A percentile compares a stretch with the other conserved stretches of the same genome.
phyloP scores from a whole-genome alignment of 2,888 invertebrate genomes.

The Celastrina argiolus region DNA sequence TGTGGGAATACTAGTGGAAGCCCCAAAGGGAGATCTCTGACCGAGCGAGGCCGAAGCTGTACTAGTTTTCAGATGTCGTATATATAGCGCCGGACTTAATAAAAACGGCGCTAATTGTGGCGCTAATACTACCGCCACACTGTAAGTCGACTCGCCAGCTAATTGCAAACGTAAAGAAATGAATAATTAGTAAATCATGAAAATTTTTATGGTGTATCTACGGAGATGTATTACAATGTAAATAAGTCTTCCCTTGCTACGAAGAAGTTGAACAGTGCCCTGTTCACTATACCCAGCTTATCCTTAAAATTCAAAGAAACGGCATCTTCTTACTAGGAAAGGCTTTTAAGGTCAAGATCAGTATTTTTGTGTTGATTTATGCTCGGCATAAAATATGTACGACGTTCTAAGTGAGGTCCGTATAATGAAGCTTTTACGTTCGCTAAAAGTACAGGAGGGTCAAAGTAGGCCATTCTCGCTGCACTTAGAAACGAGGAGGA shows the following conservation, averaged over 20 bases:
- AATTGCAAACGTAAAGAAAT: too few relatives aligned
- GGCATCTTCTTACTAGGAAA: background rate
- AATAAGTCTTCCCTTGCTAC: background rate
- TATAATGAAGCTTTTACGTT: slow-evolving; percentile 7
- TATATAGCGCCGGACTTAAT: too few relatives aligned
- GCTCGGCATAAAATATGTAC: slow-evolving; percentile 9
- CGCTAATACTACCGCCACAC: too few relatives aligned
- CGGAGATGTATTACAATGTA: background rate
- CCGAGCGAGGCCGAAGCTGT: too few relatives aligned
- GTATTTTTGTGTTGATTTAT: slow-evolving; percentile 15
- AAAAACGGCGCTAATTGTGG: too few relatives aligned
- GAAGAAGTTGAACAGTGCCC: background rate
- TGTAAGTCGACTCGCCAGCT: too few relatives aligned
- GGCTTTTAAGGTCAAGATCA: slow-evolving; percentile 12
- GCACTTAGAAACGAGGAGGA: slow-evolving; percentile 2
- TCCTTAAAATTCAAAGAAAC: background rate
- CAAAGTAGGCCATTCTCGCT: background rate
- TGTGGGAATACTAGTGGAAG: too few relatives aligned
- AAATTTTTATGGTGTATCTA: background rate
- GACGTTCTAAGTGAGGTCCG: slow-evolving; percentile 5
- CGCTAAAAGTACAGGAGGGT: slow-evolving; percentile 7
- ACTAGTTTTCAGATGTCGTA: too few relatives aligned
- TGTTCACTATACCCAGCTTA: slow-evolving; percentile 1
- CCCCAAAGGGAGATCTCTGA: too few relatives aligned
- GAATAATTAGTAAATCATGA: too few relatives aligned